Conservation (phyloP, 2,888 invertebrate species). For the Nephrotoma flavescens region DNA sequence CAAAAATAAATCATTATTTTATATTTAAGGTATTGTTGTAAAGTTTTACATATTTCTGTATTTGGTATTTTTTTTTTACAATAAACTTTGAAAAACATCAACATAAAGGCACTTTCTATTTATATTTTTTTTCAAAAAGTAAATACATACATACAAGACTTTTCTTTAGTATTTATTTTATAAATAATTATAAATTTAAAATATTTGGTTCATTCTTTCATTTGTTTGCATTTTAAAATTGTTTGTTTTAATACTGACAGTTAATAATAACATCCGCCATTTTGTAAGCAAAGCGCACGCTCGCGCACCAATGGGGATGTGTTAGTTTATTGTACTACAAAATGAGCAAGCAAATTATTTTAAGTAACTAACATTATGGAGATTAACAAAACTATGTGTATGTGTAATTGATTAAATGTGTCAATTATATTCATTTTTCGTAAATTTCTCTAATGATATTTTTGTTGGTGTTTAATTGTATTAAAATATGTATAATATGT, state of each 20-base stretch:
- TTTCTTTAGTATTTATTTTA: background rate
- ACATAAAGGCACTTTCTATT: background rate
- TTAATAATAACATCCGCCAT: background rate
- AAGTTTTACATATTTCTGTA: background rate
- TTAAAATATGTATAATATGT: too few species aligned
- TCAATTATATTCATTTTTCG: too few species aligned
- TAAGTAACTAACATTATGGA: background rate
- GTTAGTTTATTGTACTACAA: background rate
- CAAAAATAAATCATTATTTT: background rate
- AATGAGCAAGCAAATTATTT: background rate
- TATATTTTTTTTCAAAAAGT: background rate
- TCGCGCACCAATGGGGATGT: background rate
- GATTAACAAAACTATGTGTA: too few species aligned
- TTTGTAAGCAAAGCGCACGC: background rate
- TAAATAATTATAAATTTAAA: background rate
- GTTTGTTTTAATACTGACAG: background rate
- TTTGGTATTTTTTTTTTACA: background rate
- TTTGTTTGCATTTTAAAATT: background rate
- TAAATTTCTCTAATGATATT: too few species aligned
- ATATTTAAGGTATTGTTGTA: too few species aligned
- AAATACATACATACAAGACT: background rate
- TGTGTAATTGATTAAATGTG: too few species aligned
- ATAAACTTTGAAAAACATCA: background rate
- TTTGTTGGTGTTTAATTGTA: too few species aligned
- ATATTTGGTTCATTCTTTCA: background rate